Evolutionary conservation across 1,140 invertebrate genomes (phyloP).

Genomic region (Sesamia nonagrioides): DNA sequence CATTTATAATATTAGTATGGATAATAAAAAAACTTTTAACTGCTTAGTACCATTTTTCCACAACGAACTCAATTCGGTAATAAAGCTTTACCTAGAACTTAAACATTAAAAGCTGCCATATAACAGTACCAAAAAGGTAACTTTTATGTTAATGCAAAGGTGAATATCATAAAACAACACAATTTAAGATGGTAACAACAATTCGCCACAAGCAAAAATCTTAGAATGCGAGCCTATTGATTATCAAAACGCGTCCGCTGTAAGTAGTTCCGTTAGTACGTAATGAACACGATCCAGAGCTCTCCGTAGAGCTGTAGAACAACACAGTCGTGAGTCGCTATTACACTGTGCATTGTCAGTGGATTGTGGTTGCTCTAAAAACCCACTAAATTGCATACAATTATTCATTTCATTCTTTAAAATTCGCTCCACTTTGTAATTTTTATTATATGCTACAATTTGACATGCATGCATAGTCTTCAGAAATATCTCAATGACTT

Average conservation of each 20-base stretch:
- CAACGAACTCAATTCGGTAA: too few species aligned
- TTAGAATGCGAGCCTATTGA: background rate
- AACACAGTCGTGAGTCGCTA: background rate
- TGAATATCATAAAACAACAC: background rate
- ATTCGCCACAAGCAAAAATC: background rate
- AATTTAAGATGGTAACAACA: background rate
- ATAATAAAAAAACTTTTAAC: too few species aligned
- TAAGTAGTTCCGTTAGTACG: slow-evolving; percentile 6
- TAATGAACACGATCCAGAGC: background rate
- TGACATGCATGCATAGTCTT: background rate
- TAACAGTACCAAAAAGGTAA: background rate
- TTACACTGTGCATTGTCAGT: slow-evolving; percentile 19
- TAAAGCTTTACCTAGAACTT: too few species aligned
- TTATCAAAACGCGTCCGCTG: background rate
- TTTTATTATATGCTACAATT: slow-evolving; percentile 21
- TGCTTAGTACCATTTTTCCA: too few species aligned
- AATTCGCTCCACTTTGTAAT: slow-evolving; percentile 2
- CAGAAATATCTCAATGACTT: background rate
- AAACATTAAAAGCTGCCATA: too few species aligned
- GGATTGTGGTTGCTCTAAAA: slow-evolving; percentile 5
- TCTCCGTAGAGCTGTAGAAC: background rate
- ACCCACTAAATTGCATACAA: slow-evolving; percentile 21
- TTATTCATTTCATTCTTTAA: slow-evolving; percentile 1
- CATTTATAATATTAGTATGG: too few species aligned
- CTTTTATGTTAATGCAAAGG: background rate